phyloP scores from a whole-genome alignment of 2,888 invertebrate genomes.

The Octodonta nipae region DNA sequence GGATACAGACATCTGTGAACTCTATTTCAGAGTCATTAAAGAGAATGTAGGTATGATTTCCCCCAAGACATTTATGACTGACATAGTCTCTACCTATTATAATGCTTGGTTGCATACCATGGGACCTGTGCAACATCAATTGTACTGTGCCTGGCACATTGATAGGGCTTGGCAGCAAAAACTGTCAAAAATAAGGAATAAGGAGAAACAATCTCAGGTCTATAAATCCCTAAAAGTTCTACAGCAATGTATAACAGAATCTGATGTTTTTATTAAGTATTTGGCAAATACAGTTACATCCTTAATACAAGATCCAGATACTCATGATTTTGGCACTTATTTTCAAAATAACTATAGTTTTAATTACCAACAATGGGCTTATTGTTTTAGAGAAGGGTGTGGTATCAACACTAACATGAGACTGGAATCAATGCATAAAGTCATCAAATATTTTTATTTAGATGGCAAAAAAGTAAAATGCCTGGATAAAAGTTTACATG shows the following conservation, averaged over 20 bases:
- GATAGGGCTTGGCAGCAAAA: conserved; percentile 9
- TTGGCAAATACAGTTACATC: conserved; percentile 7
- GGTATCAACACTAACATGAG: conserved; percentile 12
- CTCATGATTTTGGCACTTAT: conserved; percentile 11
- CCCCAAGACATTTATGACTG: conserved; percentile 12
- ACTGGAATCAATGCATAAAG: conserved; percentile 10
- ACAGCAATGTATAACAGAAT: conserved; percentile 8
- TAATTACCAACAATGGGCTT: conserved; percentile 11
- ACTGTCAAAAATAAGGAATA: conserved; percentile 5
- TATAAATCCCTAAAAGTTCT: conserved; percentile 7
- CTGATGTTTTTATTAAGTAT: conserved; percentile 7
- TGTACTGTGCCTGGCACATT: conserved; percentile 8
- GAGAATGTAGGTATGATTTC: conserved; percentile 4
- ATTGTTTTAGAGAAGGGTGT: conserved; percentile 9
- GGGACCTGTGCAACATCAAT: conserved; percentile 6
- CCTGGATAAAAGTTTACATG: conserved; percentile 15
- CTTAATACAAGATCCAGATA: conserved; percentile 5
- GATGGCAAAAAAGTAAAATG: conserved; percentile 16
- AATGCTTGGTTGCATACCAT: conserved; percentile 10
- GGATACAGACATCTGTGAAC: conserved; percentile 8
- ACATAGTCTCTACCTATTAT: conserved; percentile 9
- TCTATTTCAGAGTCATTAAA: conserved; percentile 8
- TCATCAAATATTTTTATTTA: conserved; percentile 17
- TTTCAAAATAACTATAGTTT: conserved; percentile 10
- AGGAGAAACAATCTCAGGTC: conserved; percentile 3